A percentile compares a stretch with the other conserved stretches of the same genome.
Evolutionary conservation across 2,888 invertebrate species (phyloP).

Genomic region (Yponomeuta cagnagella): DNA sequence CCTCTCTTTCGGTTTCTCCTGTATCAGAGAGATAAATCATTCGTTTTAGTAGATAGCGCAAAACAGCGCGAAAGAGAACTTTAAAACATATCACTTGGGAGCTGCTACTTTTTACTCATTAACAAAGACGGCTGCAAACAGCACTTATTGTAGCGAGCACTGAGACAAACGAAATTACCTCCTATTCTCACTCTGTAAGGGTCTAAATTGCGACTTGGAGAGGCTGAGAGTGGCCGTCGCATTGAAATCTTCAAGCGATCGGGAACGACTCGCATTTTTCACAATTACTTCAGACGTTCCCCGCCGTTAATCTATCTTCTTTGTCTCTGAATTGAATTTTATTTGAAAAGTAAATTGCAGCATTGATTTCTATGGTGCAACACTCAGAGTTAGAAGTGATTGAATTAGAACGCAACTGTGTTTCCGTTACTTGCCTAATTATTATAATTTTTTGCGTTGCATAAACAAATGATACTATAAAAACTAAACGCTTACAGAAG

Average conservation of each 20-base stretch:
- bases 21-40: neutral
- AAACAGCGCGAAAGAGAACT: neutral
- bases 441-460: too few relatives aligned
- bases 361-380: constrained; percentile 28
- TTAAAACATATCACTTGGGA: neutral
- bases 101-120: constrained; percentile 11
- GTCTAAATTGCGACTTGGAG: constrained; percentile 30
- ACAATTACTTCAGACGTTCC: constrained; percentile 69
- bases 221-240: constrained; percentile 14
- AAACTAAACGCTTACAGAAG: too few relatives aligned
- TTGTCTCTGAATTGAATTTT: constrained; percentile 59
- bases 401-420: neutral
- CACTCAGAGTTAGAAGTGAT: neutral
- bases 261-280: constrained; percentile 64
- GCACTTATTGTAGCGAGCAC: neutral
- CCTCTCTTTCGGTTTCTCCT: neutral
- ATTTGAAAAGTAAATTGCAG: constrained; percentile 58
- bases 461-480: too few relatives aligned
- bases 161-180: neutral
- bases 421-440: neutral
- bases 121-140: constrained; percentile 3
- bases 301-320: constrained; percentile 65
- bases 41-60: neutral
- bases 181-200: constrained; percentile 14
- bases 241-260: constrained; percentile 48